Conservation (phyloP, 2,888 invertebrate species). For the Sinhomidia bicolor region DNA sequence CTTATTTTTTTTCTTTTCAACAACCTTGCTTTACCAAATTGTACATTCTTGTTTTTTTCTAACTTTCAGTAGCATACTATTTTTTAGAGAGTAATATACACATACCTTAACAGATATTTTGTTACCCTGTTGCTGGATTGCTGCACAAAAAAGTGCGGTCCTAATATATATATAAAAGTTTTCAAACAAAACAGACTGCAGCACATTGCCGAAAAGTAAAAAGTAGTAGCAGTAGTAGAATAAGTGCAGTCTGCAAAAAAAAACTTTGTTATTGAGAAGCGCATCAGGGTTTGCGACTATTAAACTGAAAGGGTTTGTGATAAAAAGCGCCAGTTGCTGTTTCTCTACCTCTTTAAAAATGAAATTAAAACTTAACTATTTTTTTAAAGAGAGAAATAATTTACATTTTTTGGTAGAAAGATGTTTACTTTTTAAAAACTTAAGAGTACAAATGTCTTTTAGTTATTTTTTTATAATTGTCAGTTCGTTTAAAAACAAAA, state of each 20-base stretch:
- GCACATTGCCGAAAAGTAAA: background rate
- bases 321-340: too few species aligned
- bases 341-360: too few species aligned
- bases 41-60: background rate
- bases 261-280: background rate
- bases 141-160: background rate
- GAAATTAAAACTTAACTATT: too few species aligned
- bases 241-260: background rate
- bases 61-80: background rate
- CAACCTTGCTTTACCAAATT: background rate
- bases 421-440: too few species aligned
- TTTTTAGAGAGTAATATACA: background rate
- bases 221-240: background rate
- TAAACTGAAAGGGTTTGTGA: too few species aligned
- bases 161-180: background rate
- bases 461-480: too few species aligned
- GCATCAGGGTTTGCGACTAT: too few species aligned
- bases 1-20: background rate
- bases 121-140: constrained; percentile 54
- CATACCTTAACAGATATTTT: background rate
- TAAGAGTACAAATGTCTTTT: too few species aligned
- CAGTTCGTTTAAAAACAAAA: too few species aligned
- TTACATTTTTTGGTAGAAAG: too few species aligned
- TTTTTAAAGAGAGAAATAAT: too few species aligned
- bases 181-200: background rate